Evolutionary conservation across 2,113 vertebrate species (phyloP).

Genomic region (Elgaria multicarinata): DNA sequence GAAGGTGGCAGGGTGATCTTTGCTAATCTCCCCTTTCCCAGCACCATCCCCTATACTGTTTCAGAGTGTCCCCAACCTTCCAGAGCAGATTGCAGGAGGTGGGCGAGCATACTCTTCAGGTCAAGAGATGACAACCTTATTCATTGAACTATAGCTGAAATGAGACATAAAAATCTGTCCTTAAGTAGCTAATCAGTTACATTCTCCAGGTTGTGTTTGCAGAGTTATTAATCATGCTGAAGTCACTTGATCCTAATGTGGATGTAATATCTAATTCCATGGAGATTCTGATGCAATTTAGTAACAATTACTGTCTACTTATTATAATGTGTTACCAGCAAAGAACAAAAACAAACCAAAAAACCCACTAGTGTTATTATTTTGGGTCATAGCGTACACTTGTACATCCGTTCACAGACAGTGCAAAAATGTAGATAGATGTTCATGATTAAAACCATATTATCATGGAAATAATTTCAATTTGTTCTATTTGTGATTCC

Average conservation of each 20-base stretch:
- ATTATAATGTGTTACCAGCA: conserved; percentile 62
- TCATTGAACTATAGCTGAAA: not conserved
- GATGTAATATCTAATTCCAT: conserved; percentile 64
- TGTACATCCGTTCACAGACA: conserved; percentile 51
- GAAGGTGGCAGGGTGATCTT: too few species aligned
- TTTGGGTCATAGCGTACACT: conserved; percentile 54
- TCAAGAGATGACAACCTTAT: not conserved
- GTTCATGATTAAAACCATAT: conserved; percentile 62
- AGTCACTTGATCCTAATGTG: conserved; percentile 60
- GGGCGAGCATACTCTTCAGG: not conserved
- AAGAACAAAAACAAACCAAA: not conserved
- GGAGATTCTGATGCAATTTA: conserved; percentile 71
- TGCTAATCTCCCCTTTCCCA: too few species aligned
- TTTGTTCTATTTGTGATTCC: conserved; percentile 21
- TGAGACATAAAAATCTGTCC: not conserved
- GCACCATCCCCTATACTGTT: too few species aligned
- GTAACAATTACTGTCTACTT: conserved; percentile 71
- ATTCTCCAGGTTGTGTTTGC: conserved; percentile 55
- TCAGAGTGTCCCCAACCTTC: not conserved
- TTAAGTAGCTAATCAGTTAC: conserved; percentile 63
- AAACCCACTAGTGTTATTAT: conserved; percentile 57
- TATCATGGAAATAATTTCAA: conserved; percentile 54
- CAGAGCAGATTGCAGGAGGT: not conserved
- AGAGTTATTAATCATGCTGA: conserved; percentile 68
- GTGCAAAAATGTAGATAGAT: conserved; percentile 63